Conservation (phyloP, 1,140 invertebrate genomes). For the Planococcus citri region DNA sequence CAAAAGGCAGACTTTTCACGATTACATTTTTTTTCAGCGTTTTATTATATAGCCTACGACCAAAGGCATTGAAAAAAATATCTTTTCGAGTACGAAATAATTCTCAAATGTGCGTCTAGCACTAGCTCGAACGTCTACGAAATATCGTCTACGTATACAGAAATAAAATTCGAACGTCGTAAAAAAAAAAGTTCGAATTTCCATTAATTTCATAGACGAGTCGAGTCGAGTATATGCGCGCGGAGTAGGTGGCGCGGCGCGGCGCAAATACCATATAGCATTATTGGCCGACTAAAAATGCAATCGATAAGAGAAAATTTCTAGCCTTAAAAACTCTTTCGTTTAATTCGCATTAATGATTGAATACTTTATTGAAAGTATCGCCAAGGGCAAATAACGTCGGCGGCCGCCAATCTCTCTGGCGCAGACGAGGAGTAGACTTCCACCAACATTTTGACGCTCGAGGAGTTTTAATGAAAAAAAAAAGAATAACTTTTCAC, state of each 20-base stretch:
- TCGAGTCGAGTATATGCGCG: not conserved
- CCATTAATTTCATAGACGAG: not conserved
- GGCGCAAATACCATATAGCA: not conserved
- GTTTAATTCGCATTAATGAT: not conserved
- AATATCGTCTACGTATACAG: too few species aligned
- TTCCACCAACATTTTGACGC: too few species aligned
- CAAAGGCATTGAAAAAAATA: too few species aligned
- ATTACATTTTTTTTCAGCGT: too few species aligned
- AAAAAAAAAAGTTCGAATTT: not conserved
- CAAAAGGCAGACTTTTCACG: too few species aligned
- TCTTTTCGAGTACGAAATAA: too few species aligned
- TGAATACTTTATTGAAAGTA: not conserved
- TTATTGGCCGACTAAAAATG: not conserved
- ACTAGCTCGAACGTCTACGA: too few species aligned
- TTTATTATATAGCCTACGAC: too few species aligned
- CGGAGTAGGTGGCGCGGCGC: not conserved
- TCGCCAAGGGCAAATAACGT: not conserved
- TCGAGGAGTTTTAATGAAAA: not conserved
- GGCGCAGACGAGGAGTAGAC: too few species aligned
- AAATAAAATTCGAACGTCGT: too few species aligned
- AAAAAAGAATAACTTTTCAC: constrained; percentile 1
- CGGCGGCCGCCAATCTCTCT: too few species aligned
- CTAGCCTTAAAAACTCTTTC: not conserved
- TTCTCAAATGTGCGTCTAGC: too few species aligned
- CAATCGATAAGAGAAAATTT: not conserved